A percentile compares a stretch with the other conserved stretches of the same genome.
phyloP scores from a whole-genome alignment of 2,113 vertebrate genomes.

The Lucifuga dentata region DNA sequence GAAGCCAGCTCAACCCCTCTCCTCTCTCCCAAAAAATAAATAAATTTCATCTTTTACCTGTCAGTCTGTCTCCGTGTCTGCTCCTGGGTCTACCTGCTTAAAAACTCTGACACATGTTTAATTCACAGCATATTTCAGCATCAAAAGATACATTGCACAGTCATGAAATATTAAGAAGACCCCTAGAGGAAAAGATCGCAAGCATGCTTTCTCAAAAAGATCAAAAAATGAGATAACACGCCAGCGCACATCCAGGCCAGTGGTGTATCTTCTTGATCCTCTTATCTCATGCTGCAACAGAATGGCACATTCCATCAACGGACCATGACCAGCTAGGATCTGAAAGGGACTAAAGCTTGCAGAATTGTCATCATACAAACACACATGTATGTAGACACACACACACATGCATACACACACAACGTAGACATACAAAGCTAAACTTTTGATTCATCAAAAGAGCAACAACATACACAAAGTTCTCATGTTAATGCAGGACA shows the following conservation, averaged over 20 bases:
- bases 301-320: conserved; percentile 51
- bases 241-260: conserved; percentile 65
- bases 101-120: no score
- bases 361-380: conserved; percentile 26
- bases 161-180: conserved; percentile 79
- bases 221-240: conserved; percentile 73
- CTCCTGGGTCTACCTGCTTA: no score
- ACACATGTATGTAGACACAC: neutral
- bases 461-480: neutral
- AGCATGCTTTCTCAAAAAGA: conserved; percentile 70
- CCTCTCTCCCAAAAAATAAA: no score
- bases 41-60: no score
- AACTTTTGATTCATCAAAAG: no score
- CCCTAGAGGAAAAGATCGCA: conserved; percentile 62
- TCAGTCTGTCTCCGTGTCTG: no score
- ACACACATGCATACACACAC: neutral
- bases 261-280: conserved; percentile 63
- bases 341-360: conserved; percentile 28
- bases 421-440: neutral
- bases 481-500: neutral
- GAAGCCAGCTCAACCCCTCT: no score
- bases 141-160: conserved; percentile 78
- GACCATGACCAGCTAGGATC: conserved; percentile 47
- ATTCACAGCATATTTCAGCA: conserved; percentile 78
- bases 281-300: conserved; percentile 61